Evolutionary conservation across 2,797 vertebrate genomes (phyloP), one percentile per base, ranked within the genome.

Genomic region (Sus cebifrons): DNA sequence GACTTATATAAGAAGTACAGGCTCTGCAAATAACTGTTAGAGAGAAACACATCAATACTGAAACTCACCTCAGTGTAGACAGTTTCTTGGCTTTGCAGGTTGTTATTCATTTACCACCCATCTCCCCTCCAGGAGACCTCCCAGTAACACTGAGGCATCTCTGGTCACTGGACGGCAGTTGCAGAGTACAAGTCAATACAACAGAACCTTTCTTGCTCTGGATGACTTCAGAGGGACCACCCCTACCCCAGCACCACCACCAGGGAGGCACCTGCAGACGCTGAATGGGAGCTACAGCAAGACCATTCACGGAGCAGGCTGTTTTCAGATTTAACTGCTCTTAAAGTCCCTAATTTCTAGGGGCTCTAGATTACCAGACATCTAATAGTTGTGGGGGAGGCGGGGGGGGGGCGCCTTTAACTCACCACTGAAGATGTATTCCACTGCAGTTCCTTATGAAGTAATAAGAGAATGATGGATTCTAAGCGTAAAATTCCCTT

Each of bases 401-500:
- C 54, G 2, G 9, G 4, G 2, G 9, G 4, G 4, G 17, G 32
- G 14, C 77, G 74, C 21, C 88, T 21, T 15, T 73, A 74, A 91
- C 36, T 91, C 18, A 52, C 49, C 40, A 70, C 15, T 78, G 13
- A 82, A 91, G 71, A 88, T 68, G 36, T 60, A 36, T 32, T 93
- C 56, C 23, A 64, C 2, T 92, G 75, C 20, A 62, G 44, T 81
- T 65, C 89, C 73, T 77, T 84, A 78, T 67, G 36, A 96, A 49
- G 36, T 89, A 77, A 95, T 17, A 86, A 29, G 71, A 49, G 32
- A 96, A 44, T 89, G 44, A 91, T 10, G 86, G n/a, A 92, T 79
- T 87, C 10, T 27, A 94, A 90, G 6, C 5, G 9, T 73, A 86
- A 85, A 90, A 92, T 13, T 70, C 12, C 70, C 25, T 29, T 93